phyloP scores from a whole-genome alignment of 1,140 invertebrate genomes.

The Lineus longissimus region DNA sequence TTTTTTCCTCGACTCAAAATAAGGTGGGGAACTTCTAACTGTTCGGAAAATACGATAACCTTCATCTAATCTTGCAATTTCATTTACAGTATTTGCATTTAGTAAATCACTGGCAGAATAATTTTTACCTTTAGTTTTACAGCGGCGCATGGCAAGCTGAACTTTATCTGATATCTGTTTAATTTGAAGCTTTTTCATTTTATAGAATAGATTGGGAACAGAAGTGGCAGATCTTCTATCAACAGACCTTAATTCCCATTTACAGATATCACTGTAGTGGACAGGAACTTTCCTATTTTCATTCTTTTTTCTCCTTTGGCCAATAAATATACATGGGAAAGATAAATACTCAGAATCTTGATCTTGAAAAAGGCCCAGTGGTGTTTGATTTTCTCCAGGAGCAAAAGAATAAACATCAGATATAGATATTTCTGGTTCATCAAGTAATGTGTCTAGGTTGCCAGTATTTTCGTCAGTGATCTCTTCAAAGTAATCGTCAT shows the following conservation, averaged over 20 bases:
- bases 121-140: slow-evolving; percentile 20
- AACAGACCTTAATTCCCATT: slow-evolving; percentile 19
- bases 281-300: slow-evolving; percentile 11
- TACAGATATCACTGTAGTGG: too few species aligned
- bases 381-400: slow-evolving; percentile 18
- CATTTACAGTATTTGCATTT: slow-evolving; percentile 7
- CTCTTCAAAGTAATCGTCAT: too few species aligned
- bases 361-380: slow-evolving; percentile 21
- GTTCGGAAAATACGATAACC: slow-evolving; percentile 22
- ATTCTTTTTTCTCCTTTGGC: slow-evolving; percentile 15
- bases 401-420: too few species aligned
- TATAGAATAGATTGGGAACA: slow-evolving; percentile 23
- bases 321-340: slow-evolving; percentile 25
- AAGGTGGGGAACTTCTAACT: slow-evolving; percentile 24
- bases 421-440: not conserved
- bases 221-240: slow-evolving; percentile 20
- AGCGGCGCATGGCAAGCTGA: slow-evolving; percentile 15
- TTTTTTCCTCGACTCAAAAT: slow-evolving; percentile 20
- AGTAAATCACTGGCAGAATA: slow-evolving; percentile 20
- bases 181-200: too few species aligned
- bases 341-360: slow-evolving; percentile 18
- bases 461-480: slow-evolving; percentile 9
- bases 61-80: slow-evolving; percentile 23
- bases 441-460: not conserved
- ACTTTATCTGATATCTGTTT: slow-evolving; percentile 21